Evolutionary conservation across 2,797 vertebrate genomes (phyloP).

Genomic region (Pteropus rufus): DNA sequence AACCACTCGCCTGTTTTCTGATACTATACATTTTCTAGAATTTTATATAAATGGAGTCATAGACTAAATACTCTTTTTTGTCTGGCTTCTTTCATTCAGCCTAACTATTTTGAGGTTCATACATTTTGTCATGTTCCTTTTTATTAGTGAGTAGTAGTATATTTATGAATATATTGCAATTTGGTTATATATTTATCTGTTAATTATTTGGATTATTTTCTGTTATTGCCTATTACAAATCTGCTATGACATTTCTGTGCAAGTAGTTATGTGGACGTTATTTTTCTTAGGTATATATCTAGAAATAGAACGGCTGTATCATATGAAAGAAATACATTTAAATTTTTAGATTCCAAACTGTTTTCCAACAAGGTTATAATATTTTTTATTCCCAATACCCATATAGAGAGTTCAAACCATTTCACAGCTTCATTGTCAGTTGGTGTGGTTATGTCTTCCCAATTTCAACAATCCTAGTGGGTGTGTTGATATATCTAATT

Average conservation of each 20-base stretch:
- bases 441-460: neutral
- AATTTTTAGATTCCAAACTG: neutral
- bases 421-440: neutral
- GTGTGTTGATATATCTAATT: neutral
- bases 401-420: neutral
- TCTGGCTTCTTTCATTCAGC: neutral
- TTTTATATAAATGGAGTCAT: neutral
- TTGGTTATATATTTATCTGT: neutral
- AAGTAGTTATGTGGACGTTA: neutral
- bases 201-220: neutral
- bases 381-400: neutral
- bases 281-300: neutral
- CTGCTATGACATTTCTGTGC: neutral
- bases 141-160: neutral
- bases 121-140: neutral
- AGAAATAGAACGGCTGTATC: neutral
- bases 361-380: neutral
- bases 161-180: neutral
- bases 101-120: neutral
- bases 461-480: neutral
- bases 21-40: neutral
- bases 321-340: neutral
- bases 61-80: neutral
- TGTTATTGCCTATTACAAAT: neutral
- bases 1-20: neutral